These are phyloP conservation scores for Cyclura pinguis DNA, from an alignment of 2,797 vertebrate genomes.

Conservation along the genomic window DNA sequence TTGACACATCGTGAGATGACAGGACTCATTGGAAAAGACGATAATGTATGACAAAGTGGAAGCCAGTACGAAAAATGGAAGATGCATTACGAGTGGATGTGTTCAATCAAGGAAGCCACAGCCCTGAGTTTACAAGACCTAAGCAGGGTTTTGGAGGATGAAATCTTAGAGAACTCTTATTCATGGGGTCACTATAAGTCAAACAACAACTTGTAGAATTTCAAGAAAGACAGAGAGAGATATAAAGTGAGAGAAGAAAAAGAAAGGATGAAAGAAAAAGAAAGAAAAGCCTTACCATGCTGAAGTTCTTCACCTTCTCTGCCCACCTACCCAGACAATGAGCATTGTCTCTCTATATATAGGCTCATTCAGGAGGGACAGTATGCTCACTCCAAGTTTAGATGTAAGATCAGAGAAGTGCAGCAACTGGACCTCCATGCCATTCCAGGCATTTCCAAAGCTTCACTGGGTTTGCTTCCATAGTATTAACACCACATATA, in stretches of 20 bases:
- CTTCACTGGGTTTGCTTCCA: constrained; percentile 58
- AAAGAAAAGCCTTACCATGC: constrained; percentile 74
- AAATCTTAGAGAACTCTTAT: too few species aligned
- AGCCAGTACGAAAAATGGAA: too few species aligned
- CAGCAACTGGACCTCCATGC: constrained; percentile 73
- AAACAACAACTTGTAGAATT: background rate
- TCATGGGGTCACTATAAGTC: too few species aligned
- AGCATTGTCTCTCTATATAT: constrained; percentile 82
- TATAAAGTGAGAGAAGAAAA: constrained; percentile 27
- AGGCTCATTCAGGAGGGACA: constrained; percentile 71
- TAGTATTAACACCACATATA: constrained; percentile 68
- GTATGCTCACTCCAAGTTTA: constrained; percentile 85
- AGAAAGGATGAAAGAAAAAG: background rate
- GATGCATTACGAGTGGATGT: too few species aligned
- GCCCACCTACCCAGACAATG: constrained; percentile 69
- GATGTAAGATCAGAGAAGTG: constrained; percentile 77
- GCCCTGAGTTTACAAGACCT: too few species aligned
- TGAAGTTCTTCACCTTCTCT: constrained; percentile 68
- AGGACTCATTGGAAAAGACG: too few species aligned
- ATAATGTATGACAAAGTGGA: too few species aligned
- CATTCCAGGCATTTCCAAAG: constrained; percentile 75
- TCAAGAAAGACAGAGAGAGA: background rate
- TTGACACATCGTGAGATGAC: too few species aligned
- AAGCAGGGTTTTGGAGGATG: too few species aligned
- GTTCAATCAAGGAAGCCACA: too few species aligned